These are phyloP conservation scores for Orthosia incerta DNA, from an alignment of 2,888 invertebrate species.

Conservation along the genomic window DNA sequence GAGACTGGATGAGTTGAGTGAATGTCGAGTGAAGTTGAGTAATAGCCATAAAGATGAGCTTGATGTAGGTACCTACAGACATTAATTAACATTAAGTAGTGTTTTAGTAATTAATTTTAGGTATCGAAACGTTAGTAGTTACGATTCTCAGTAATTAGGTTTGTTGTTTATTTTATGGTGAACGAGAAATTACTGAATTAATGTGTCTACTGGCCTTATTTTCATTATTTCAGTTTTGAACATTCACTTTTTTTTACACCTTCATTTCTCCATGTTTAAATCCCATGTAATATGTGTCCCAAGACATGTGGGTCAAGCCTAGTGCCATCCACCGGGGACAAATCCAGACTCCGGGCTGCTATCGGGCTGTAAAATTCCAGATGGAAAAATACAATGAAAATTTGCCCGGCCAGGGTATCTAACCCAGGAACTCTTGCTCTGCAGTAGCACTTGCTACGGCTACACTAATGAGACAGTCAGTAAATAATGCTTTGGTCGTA, in stretches of 20 bases:
- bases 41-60: slow-evolving; percentile 25
- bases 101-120: slow-evolving; percentile 38
- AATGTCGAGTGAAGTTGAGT: slow-evolving; percentile 15
- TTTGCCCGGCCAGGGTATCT: too few relatives aligned
- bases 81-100: slow-evolving; percentile 6
- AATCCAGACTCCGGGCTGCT: too few relatives aligned
- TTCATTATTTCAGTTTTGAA: background rate
- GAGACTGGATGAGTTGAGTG: slow-evolving; percentile 6
- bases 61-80: slow-evolving; percentile 5
- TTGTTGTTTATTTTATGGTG: slow-evolving; percentile 9
- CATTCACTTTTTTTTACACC: background rate
- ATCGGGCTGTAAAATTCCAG: too few relatives aligned
- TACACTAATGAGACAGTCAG: too few relatives aligned
- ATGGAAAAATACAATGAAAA: too few relatives aligned
- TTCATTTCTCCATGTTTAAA: too few relatives aligned
- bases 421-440: too few relatives aligned
- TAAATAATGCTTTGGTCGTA: too few relatives aligned
- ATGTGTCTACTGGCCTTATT: slow-evolving; percentile 14
- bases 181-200: slow-evolving; percentile 20
- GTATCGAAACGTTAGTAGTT: slow-evolving; percentile 6
- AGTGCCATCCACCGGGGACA: too few relatives aligned
- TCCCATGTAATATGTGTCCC: too few relatives aligned
- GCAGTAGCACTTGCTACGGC: too few relatives aligned
- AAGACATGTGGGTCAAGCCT: too few relatives aligned
- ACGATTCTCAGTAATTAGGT: slow-evolving; percentile 19